phyloP scores from a whole-genome alignment of 92 coral and sea anemone species.

The Diadumene lineata region DNA sequence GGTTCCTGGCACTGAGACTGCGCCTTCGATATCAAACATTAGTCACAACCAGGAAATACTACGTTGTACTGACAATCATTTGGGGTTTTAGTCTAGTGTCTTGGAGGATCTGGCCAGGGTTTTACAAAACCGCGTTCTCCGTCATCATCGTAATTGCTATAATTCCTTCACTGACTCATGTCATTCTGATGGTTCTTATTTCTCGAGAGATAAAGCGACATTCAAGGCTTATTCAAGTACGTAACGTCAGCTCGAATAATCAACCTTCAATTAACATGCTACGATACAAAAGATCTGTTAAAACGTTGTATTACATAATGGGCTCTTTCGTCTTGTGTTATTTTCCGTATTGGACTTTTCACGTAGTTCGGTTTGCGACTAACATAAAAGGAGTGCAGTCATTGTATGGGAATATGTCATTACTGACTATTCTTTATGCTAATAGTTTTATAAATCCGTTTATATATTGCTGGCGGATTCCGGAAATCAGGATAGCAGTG shows the following conservation, averaged over 20 bases:
- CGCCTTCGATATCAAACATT: slow-evolving; percentile 1
- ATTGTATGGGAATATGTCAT: neutral
- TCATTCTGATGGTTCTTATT: neutral
- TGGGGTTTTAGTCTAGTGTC: slow-evolving; percentile 1
- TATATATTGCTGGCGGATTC: slow-evolving; percentile 19
- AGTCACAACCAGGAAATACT: slow-evolving; percentile 8
- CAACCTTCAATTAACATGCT: slow-evolving; percentile 11
- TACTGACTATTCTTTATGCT: neutral
- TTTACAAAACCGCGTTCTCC: neutral
- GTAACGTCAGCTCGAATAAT: too few relatives aligned
- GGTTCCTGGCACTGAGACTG: slow-evolving; percentile 1
- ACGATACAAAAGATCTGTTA: slow-evolving; percentile 1
- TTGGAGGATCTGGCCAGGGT: neutral
- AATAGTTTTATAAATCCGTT: slow-evolving; percentile 1
- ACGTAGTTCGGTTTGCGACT: neutral
- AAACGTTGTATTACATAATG: neutral
- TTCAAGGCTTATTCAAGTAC: neutral
- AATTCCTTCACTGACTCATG: neutral
- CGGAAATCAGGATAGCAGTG: neutral
- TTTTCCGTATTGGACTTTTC: neutral
- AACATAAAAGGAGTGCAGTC: neutral
- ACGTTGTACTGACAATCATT: neutral
- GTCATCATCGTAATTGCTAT: neutral
- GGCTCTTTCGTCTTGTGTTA: slow-evolving; percentile 9
- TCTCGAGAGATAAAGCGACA: slow-evolving; percentile 2